These are phyloP conservation scores for Lottia gigantea DNA, from an alignment of 2,888 invertebrate genomes.

Conservation along the genomic window DNA sequence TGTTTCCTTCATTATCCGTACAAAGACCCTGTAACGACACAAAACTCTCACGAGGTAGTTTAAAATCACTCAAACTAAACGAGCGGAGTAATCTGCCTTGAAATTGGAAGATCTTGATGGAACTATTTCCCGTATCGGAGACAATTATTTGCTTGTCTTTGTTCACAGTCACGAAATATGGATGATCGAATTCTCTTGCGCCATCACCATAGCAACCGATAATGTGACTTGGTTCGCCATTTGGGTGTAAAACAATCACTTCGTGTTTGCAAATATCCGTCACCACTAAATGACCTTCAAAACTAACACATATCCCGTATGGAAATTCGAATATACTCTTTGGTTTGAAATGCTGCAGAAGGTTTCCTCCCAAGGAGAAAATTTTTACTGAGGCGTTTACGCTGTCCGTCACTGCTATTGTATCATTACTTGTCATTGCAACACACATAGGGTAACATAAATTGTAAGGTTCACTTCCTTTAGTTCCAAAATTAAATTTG, in stretches of 20 bases:
- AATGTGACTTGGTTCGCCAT: slow-evolving; percentile 47
- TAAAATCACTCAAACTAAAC: slow-evolving; percentile 54
- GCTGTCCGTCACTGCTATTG: slow-evolving; percentile 60
- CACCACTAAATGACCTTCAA: slow-evolving; percentile 50
- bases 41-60: slow-evolving; percentile 48
- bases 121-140: slow-evolving; percentile 61
- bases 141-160: slow-evolving; percentile 59
- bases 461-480: slow-evolving; percentile 48
- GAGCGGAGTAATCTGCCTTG: slow-evolving; percentile 54
- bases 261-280: slow-evolving; percentile 61
- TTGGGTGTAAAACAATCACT: slow-evolving; percentile 53
- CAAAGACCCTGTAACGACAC: slow-evolving; percentile 55
- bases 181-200: slow-evolving; percentile 57
- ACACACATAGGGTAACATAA: slow-evolving; percentile 61
- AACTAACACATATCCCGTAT: slow-evolving; percentile 55
- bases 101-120: slow-evolving; percentile 62
- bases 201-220: slow-evolving; percentile 61
- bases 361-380: slow-evolving; percentile 51
- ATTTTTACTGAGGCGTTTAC: slow-evolving; percentile 62
- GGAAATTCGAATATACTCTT: slow-evolving; percentile 55
- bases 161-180: slow-evolving; percentile 60
- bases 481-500: slow-evolving; percentile 56
- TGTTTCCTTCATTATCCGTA: slow-evolving; percentile 58
- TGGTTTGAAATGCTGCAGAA: slow-evolving; percentile 44
- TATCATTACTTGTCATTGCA: slow-evolving; percentile 55